phyloP scores from a whole-genome alignment of 37 sponge, comb jelly and placozoan genomes.

The Tethya wilhelma region DNA sequence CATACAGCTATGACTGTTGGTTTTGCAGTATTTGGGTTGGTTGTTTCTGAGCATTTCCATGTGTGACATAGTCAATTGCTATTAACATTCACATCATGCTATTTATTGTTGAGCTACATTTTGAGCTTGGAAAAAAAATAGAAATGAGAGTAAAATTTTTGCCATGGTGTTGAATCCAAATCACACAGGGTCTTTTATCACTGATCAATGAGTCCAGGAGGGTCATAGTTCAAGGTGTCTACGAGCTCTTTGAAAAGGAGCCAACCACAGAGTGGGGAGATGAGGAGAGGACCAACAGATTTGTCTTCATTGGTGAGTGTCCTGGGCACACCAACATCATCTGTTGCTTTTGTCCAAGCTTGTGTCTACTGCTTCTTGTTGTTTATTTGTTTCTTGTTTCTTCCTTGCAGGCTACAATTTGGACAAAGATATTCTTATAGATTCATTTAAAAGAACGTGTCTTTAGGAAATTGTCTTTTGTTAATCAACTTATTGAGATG shows the following conservation, averaged over 20 bases:
- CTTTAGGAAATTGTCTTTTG: too few species aligned
- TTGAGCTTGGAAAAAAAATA: too few species aligned
- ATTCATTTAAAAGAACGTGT: slow-evolving; percentile 48
- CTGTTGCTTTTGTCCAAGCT: not conserved
- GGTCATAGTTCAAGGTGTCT: slow-evolving; percentile 82
- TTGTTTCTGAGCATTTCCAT: not conserved
- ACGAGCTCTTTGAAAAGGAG: slow-evolving; percentile 79
- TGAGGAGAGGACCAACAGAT: slow-evolving; percentile 57
- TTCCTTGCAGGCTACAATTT: slow-evolving; percentile 44
- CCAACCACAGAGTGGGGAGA: slow-evolving; percentile 57
- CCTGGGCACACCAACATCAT: not conserved
- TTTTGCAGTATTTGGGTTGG: too few species aligned
- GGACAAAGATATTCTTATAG: slow-evolving; percentile 34
- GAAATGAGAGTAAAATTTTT: too few species aligned
- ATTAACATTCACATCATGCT: too few species aligned
- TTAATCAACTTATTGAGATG: too few species aligned
- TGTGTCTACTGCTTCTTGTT: not conserved
- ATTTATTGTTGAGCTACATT: too few species aligned
- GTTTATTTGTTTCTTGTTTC: not conserved
- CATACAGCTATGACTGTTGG: too few species aligned
- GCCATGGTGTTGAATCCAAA: too few species aligned
- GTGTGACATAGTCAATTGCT: too few species aligned
- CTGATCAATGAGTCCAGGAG: slow-evolving; percentile 36
- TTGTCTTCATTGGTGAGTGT: slow-evolving; percentile 75
- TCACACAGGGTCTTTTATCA: slow-evolving; percentile 71